Base-by-base conservation (phyloP, 2,797 vertebrate genomes). In the Cossypha niveicapilla region DNA sequence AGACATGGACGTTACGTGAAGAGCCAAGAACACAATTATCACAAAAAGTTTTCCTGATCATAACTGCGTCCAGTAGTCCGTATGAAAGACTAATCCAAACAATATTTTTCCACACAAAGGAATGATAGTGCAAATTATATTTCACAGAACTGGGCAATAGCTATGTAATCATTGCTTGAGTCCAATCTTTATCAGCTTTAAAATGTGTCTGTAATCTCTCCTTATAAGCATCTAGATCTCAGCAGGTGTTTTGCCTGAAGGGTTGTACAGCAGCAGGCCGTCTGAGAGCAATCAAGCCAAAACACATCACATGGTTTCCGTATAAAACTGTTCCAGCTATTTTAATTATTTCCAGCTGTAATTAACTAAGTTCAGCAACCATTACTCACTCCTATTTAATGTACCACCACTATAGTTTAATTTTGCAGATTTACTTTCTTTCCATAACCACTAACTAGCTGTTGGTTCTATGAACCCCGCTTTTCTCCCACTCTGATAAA, bases 371-470 rank as follows among this genome's bases (percentile, higher is more conserved):
- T 76, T 72, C 60, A 78, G 25, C 78, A 73, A 50, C 58, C 61
- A 72, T 86, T 60, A 73, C n/a, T 84, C 65, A 85, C 24, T 83
- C 27, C 39, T 80, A 32, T 61, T 93, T 94, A 75, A 78, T 37
- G 37, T 62, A 44, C 17, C 65, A 78, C 65, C 23, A 34, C 28
- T 90, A 39, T 2, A 53, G 19, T 62, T 92, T 62, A 86, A 92
- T 87, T 93, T 87, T 93, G 74, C 24, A 85, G 48, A 88, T 63
- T 81, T 71, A 82, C 67, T 91, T 90, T 61, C 65, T 86, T 88
- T 81, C 51, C 23, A 16, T 73, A 76, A 51, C 66, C 53, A 79
- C 88, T 92, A 94, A 83, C 44, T 58, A 90, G 60, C 34, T 68
- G n/a, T 50, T 63, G 25, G 22, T 39, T 92, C 94, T 83, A 88